phyloP scores from a whole-genome alignment of 1,140 invertebrate species.

The Brachionus rubens region DNA sequence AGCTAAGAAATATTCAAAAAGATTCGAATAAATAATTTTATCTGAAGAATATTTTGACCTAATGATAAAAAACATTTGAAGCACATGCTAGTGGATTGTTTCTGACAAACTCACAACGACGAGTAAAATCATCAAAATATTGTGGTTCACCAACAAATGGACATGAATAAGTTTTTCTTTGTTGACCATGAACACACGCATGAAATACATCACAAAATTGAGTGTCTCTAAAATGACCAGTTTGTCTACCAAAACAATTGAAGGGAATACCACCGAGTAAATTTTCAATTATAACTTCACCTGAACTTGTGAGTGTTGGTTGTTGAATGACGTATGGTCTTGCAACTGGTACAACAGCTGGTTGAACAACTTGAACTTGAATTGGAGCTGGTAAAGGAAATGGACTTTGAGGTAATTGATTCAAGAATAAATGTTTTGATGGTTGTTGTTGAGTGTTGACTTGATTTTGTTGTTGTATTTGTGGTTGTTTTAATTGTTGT shows the following conservation, averaged over 20 bases:
- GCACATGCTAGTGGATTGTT: not conserved
- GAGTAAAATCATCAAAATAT: conserved; percentile 38
- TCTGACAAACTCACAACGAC: conserved; percentile 21
- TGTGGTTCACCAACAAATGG: conserved; percentile 20
- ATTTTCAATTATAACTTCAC: conserved; percentile 29
- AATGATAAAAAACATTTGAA: conserved; percentile 24
- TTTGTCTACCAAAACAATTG: not conserved
- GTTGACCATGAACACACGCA: conserved; percentile 39
- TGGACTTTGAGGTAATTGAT: not conserved
- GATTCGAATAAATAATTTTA: too few species aligned
- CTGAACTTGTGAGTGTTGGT: not conserved
- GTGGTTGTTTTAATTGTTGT: not conserved
- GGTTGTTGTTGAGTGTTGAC: too few species aligned
- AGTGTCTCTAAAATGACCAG: conserved; percentile 38
- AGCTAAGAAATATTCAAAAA: too few species aligned
- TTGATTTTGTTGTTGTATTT: not conserved
- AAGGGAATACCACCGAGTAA: conserved; percentile 26
- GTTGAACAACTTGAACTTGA: not conserved
- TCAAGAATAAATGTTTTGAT: not conserved
- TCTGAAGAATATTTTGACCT: not conserved
- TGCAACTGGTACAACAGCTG: not conserved
- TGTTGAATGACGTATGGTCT: conserved; percentile 20
- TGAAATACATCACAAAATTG: conserved; percentile 45
- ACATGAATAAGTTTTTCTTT: conserved; percentile 18
- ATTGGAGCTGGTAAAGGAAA: conserved; percentile 2